These are phyloP conservation scores for Tor tambroides DNA, from an alignment of 2,113 vertebrate species.

Conservation along the genomic window DNA sequence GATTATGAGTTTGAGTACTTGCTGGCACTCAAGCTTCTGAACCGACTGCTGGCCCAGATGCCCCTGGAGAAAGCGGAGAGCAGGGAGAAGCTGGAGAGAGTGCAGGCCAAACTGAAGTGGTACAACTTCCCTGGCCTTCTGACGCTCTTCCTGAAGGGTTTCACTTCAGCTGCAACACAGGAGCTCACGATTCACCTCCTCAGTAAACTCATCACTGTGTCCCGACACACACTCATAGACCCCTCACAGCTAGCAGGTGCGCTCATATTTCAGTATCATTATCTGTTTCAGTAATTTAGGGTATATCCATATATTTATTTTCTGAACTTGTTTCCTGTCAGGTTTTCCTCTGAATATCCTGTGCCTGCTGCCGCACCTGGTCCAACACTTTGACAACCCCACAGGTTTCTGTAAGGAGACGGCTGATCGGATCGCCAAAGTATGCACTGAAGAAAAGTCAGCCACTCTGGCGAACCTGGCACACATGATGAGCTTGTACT, in stretches of 20 bases:
- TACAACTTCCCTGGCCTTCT: conserved; percentile 95
- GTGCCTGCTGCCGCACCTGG: conserved; percentile 97
- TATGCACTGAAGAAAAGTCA: conserved; percentile 93
- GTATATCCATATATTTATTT: background rate
- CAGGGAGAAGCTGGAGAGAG: conserved; percentile 89
- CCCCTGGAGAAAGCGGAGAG: conserved; percentile 92
- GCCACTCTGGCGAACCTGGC: conserved; percentile 93
- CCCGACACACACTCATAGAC: conserved; percentile 89
- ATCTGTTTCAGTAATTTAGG: background rate
- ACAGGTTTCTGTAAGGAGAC: conserved; percentile 98
- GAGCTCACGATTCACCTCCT: conserved; percentile 98
- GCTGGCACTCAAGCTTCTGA: conserved; percentile 92
- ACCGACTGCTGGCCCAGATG: conserved; percentile 93
- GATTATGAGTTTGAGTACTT: conserved; percentile 99
- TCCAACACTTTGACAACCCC: conserved; percentile 98
- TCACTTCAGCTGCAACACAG: conserved; percentile 94
- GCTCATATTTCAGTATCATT: background rate
- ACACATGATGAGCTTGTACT: conserved; percentile 99
- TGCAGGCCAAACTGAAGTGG: conserved; percentile 94
- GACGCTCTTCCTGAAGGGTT: conserved; percentile 97
- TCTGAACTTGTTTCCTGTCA: conserved; percentile 62
- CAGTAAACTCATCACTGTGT: conserved; percentile 93
- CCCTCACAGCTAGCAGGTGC: conserved; percentile 91
- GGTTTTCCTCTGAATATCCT: conserved; percentile 98
- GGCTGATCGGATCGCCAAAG: conserved; percentile 94